phyloP scores from a whole-genome alignment of 2,113 vertebrate genomes.

The Alces alces region DNA sequence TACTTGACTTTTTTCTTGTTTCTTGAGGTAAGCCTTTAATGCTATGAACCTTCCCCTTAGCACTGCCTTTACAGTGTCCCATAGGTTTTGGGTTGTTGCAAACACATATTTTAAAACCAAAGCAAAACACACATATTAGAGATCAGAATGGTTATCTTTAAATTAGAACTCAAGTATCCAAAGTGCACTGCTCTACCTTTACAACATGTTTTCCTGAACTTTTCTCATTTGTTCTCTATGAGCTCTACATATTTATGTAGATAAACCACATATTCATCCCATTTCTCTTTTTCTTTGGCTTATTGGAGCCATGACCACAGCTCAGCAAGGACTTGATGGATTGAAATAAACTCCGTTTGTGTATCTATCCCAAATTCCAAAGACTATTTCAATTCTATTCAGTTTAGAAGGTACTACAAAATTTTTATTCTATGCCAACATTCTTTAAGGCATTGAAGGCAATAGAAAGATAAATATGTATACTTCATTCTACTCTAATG shows the following conservation, averaged over 20 bases:
- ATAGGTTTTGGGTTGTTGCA: not conserved
- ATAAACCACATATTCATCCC: not conserved
- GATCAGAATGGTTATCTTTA: not conserved
- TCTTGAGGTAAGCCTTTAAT: too few relatives aligned
- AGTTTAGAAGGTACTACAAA: not conserved
- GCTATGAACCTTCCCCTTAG: too few relatives aligned
- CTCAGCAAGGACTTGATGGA: not conserved
- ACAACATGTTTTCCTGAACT: not conserved
- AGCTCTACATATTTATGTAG: not conserved
- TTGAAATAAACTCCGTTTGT: not conserved
- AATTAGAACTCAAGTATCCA: not conserved
- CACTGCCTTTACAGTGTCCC: too few relatives aligned
- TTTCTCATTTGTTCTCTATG: not conserved
- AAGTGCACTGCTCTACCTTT: not conserved
- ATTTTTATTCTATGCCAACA: not conserved
- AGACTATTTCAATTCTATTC: not conserved
- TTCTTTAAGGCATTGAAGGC: not conserved
- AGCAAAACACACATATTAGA: not conserved
- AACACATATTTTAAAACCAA: not conserved
- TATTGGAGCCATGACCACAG: not conserved
- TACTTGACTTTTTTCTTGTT: too few relatives aligned
- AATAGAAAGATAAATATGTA: constrained; percentile 20
- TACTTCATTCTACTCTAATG: not conserved
- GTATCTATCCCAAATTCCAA: not conserved
- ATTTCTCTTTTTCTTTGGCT: not conserved